Base-by-base conservation (phyloP, 1,140 invertebrate species). In the Drosophila tristis region DNA sequence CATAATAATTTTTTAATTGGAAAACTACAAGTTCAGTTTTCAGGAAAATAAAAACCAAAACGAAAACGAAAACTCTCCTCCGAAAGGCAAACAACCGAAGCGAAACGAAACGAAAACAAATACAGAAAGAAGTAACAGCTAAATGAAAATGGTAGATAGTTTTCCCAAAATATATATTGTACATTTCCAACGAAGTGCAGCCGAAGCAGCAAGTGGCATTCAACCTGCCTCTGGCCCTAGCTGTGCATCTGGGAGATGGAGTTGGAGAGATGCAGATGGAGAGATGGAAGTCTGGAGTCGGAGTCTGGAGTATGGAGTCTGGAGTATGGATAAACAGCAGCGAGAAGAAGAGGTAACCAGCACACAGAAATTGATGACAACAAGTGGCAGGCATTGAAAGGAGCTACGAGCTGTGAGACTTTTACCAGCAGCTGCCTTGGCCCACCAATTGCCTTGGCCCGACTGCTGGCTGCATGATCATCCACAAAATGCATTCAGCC, bases 371-470 rank as follows among this genome's bases (percentile, higher is more conserved):
- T 87, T 87, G 82, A 87, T 89, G 82, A 89, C 82, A 89, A 87
- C 82, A 87, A 87, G 82, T 87, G 84, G 84, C 79, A 86, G 86
- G 74, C 79, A 80, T 86, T 67, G 80, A 82, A 84, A 84, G 79
- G 79, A 79, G 80, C 65, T 54, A 56, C 49, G 15, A 49, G 43
- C 25, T 35, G 53, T 9, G 16, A 51, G 70, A 77, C 74, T 80
- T 80, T 76, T 67, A 77, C 63, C 62, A 77, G 56, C 82, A 13
- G 31, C 31, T 35, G 35, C 35, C 35, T 2, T 39, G 35, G 35
- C 11, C 35, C 35, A 35, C 31, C 31, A 78, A 75, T 75, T 75
- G 75, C 68, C 68, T 58, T 4, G 35, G 67, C 42, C 49, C 56
- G 64, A n/a, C 51, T 35, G n/a, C 29, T 45, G 25, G 70, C 48